These are phyloP conservation scores for Catharus ustulatus DNA, from an alignment of 2,797 vertebrate genomes.

Conservation along the genomic window DNA sequence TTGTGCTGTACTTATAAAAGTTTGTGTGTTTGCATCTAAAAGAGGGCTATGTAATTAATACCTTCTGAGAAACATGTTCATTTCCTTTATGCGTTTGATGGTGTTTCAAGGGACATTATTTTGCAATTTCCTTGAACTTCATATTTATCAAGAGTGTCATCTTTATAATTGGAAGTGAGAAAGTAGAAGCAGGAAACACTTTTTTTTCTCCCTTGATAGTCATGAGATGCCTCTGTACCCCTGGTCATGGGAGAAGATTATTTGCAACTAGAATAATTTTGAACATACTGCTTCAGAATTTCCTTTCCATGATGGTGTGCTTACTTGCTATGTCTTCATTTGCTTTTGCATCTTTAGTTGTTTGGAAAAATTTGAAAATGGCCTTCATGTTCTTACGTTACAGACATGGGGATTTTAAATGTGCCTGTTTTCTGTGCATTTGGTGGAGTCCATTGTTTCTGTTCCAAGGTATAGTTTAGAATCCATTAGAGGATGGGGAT, in stretches of 20 bases:
- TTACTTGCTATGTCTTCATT: background rate
- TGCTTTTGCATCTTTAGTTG: background rate
- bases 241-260: background rate
- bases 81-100: background rate
- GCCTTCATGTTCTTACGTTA: background rate
- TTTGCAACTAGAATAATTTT: background rate
- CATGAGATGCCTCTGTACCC: background rate
- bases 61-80: background rate
- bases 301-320: background rate
- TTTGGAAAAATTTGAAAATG: background rate
- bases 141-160: background rate
- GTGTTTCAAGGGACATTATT: background rate
- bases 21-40: background rate
- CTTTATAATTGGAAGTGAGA: background rate
- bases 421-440: background rate
- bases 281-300: background rate
- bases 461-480: background rate
- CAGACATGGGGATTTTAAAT: background rate
- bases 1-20: background rate
- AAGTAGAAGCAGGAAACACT: background rate
- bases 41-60: background rate
- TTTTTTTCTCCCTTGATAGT: background rate
- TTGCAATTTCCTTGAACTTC: background rate
- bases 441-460: background rate
- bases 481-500: background rate